phyloP scores from a whole-genome alignment of 2,888 invertebrate species.

The Lasioglossum pauxillum region DNA sequence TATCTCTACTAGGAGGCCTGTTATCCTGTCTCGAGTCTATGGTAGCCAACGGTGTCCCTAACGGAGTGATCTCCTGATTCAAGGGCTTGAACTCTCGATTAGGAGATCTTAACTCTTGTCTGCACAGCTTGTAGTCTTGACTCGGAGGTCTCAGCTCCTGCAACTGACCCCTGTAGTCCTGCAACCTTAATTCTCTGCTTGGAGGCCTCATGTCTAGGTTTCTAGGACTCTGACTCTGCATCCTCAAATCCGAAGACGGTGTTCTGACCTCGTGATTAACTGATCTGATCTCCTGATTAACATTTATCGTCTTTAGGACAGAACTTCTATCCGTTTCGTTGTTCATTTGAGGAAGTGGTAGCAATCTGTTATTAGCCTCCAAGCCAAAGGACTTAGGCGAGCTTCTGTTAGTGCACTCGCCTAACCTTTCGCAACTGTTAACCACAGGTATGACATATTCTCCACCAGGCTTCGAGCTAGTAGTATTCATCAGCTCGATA shows the following conservation, averaged over 20 bases:
- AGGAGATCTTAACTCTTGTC: constrained; percentile 73
- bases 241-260: constrained; percentile 64
- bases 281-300: constrained; percentile 67
- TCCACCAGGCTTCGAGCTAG: constrained; percentile 46
- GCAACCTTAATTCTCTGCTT: constrained; percentile 62
- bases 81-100: constrained; percentile 73
- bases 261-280: constrained; percentile 65
- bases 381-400: constrained; percentile 67
- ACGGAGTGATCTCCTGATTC: constrained; percentile 57
- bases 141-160: constrained; percentile 69
- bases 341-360: constrained; percentile 55
- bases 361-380: constrained; percentile 65
- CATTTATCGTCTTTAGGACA: constrained; percentile 72
- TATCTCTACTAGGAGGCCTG: constrained; percentile 71
- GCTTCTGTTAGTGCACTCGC: constrained; percentile 63
- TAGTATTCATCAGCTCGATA: constrained; percentile 46
- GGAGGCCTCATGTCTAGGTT: constrained; percentile 68
- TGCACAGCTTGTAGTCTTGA: constrained; percentile 66
- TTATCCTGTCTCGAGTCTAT: constrained; percentile 67
- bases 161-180: constrained; percentile 62
- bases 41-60: constrained; percentile 50
- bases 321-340: constrained; percentile 72
- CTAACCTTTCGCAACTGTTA: constrained; percentile 61
- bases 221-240: constrained; percentile 68
- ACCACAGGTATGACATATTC: constrained; percentile 63